These are phyloP conservation scores for Enteromius afrohamiltoni DNA, from an alignment of 2,797 vertebrate species.

Conservation along the genomic window DNA sequence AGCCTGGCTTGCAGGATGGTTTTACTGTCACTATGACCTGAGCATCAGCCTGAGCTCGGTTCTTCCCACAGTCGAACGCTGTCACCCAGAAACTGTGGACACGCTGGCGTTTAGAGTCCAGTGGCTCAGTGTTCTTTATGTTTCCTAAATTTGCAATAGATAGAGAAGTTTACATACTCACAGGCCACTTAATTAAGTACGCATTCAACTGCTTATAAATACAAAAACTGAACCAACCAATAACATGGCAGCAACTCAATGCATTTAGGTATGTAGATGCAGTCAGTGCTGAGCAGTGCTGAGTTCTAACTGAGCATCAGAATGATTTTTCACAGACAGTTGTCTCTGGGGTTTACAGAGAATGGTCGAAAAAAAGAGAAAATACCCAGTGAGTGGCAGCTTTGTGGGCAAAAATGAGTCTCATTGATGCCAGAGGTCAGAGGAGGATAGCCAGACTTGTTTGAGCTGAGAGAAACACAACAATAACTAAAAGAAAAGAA, in stretches of 20 bases:
- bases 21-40: conserved; percentile 97
- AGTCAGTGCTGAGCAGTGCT: background rate
- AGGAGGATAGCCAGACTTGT: conserved; percentile 45
- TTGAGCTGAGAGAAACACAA: background rate
- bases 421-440: conserved; percentile 52
- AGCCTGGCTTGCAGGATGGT: conserved; percentile 97
- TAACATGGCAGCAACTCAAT: background rate
- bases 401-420: background rate
- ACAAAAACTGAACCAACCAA: background rate
- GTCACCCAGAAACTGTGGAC: conserved; percentile 96
- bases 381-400: background rate
- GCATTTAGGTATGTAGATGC: background rate
- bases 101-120: conserved; percentile 90
- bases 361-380: background rate
- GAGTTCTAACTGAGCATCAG: too few relatives aligned
- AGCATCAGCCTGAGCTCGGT: conserved; percentile 92
- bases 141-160: conserved; percentile 81
- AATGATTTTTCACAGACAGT: background rate
- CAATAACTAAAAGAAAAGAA: background rate
- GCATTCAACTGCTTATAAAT: background rate
- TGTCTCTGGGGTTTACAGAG: background rate
- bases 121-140: conserved; percentile 96
- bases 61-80: conserved; percentile 98
- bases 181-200: background rate
- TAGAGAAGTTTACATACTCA: background rate